Base-by-base conservation (phyloP, 2,797 vertebrate genomes). In the Sebastes nivosus region DNA sequence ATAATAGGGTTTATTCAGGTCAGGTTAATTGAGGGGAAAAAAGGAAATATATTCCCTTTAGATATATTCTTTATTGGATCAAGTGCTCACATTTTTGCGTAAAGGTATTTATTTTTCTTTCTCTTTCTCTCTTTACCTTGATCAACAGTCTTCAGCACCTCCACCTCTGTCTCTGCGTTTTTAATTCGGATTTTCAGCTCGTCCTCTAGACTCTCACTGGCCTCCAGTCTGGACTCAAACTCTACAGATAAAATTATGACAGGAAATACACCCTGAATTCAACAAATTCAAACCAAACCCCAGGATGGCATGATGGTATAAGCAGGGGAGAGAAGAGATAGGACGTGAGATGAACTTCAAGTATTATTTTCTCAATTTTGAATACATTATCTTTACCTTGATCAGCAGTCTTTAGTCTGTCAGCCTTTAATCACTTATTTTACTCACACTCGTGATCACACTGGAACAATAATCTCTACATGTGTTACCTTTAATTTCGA, bases 171-270 rank as follows among this genome's bases (percentile, higher is more conserved):
- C 24, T 77, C 59, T 6, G 69, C 5, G 3, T 57, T 25, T 63
- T 32, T 4, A 24, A 77, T 64, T 2, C 20, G 32, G 9, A 3
- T 7, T 3, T 36, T 61, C 27, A 84, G 38, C 58, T 77, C 32
- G 24, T 60, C 10, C 7, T 65, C 50, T 2, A 64, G 27, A 65
- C 14, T 66, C 67, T 78, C 30, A 2, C 67, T 79, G 22, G 63
- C 59, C 34, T 77, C 29, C 57, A 82, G 61, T 67, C 69, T 71
- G 55, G 66, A 73, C 66, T 67, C 65, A 4, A 86, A 54, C 30
- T 72, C 83, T 81, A 57, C 12, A 32, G 18, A 36, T 54, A 2
- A 34, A 64, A 29, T 16, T 4, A 71, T 42, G 3, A 6, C 34
- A 67, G 22, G 1, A 72, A 65, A 29, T 3, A 42, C 12, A 57